phyloP scores from a whole-genome alignment of 2,797 vertebrate species.

The Scarus forsteni region DNA sequence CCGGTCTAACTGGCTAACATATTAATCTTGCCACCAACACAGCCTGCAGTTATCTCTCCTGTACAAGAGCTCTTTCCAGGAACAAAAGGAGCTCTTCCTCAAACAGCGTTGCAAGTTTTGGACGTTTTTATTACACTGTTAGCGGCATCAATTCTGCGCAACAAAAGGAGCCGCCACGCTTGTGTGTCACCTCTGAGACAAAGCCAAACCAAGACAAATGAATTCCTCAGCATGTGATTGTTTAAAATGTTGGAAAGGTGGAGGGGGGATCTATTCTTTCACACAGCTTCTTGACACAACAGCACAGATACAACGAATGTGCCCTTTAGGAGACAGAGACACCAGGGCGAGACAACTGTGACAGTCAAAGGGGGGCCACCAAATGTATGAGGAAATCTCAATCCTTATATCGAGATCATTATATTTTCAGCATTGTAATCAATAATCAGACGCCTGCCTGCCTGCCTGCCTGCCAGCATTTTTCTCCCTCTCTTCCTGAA shows the following conservation, averaged over 20 bases:
- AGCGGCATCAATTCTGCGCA: constrained; percentile 77
- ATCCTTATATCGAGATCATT: constrained; percentile 65
- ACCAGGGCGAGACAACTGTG: constrained; percentile 52
- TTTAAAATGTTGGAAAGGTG: constrained; percentile 60
- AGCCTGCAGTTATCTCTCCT: constrained; percentile 74
- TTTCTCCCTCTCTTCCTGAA: constrained; percentile 42
- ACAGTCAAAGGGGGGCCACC: constrained; percentile 42
- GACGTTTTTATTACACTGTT: constrained; percentile 83
- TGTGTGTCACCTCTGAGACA: constrained; percentile 81
- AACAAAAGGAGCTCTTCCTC: constrained; percentile 78
- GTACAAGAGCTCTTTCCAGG: constrained; percentile 63
- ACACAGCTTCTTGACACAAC: constrained; percentile 74
- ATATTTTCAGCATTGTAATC: constrained; percentile 80
- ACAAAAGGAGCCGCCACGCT: constrained; percentile 75
- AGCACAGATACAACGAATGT: constrained; percentile 76
- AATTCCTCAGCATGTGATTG: constrained; percentile 76
- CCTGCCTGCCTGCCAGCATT: constrained; percentile 38
- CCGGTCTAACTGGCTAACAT: constrained; percentile 66
- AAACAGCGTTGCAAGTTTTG: constrained; percentile 67
- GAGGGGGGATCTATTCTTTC: constrained; percentile 63
- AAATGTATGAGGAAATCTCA: constrained; percentile 57
- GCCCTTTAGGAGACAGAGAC: constrained; percentile 72
- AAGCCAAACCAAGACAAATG: constrained; percentile 86
- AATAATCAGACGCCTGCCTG: constrained; percentile 66
- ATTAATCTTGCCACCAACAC: constrained; percentile 78